Evolutionary conservation across 2,888 invertebrate species (phyloP).

Genomic region (Thyatira batis): DNA sequence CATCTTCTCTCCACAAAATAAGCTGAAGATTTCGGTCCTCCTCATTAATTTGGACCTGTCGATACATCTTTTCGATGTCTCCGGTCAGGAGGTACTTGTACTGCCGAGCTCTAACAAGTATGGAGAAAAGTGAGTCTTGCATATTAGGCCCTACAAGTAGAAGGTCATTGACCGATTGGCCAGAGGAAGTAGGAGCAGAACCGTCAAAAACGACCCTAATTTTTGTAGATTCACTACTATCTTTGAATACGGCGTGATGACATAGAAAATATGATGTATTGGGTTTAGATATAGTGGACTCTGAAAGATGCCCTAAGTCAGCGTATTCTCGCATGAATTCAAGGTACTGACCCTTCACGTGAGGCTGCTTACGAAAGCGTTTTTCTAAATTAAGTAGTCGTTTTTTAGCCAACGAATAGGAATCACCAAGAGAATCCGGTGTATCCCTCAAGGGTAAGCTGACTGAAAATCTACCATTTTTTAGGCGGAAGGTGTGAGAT

Average conservation of each 20-base stretch:
- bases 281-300: not conserved
- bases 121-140: too few species aligned
- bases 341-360: slow-evolving; percentile 18
- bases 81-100: too few species aligned
- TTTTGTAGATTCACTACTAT: too few species aligned
- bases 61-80: too few species aligned
- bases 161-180: too few species aligned
- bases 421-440: slow-evolving; percentile 17
- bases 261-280: slow-evolving; percentile 37
- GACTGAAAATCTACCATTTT: slow-evolving; percentile 21
- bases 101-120: not conserved
- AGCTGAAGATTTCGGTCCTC: too few species aligned
- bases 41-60: too few species aligned
- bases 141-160: too few species aligned
- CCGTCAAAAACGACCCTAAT: too few species aligned
- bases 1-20: too few species aligned
- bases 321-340: slow-evolving; percentile 25
- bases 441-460: slow-evolving; percentile 1
- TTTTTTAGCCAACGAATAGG: slow-evolving; percentile 21
- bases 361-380: slow-evolving; percentile 5
- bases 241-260: too few species aligned
- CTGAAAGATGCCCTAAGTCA: slow-evolving; percentile 19
- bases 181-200: too few species aligned
- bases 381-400: slow-evolving; percentile 22
- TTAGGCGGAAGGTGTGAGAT: slow-evolving; percentile 14